Evolutionary conservation across 2,888 invertebrate genomes (phyloP).

Genomic region (Nephrotoma flavescens): DNA sequence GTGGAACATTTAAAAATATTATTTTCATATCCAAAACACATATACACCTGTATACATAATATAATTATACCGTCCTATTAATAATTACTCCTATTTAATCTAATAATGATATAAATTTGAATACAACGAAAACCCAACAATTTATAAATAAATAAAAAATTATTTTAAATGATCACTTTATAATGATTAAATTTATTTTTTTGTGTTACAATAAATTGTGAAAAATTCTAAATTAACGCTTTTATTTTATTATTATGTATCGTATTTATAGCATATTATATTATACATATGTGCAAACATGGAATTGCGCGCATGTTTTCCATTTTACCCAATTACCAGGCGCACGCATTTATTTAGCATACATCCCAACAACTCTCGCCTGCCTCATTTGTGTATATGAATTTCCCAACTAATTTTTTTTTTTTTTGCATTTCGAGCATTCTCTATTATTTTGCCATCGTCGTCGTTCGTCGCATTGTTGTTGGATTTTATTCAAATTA

Average conservation of each 20-base stretch:
- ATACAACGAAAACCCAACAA: neutral
- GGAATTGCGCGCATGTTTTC: neutral
- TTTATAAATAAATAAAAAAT: neutral
- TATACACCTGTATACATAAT: neutral
- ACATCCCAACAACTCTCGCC: neutral
- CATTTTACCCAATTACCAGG: neutral
- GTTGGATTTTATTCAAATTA: neutral
- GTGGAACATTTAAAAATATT: neutral
- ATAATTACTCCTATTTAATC: neutral
- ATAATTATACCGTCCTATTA: neutral
- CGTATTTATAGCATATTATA: neutral
- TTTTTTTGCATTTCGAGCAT: neutral
- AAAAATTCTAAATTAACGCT: neutral
- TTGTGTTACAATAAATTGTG: neutral
- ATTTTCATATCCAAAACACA: neutral
- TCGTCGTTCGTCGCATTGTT: neutral
- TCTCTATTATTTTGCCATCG: neutral
- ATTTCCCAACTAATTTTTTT: neutral
- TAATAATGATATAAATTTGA: neutral
- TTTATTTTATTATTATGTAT: neutral
- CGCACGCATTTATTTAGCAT: neutral
- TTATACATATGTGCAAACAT: neutral
- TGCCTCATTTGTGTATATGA: neutral
- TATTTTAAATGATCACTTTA: neutral
- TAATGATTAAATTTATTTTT: neutral